phyloP scores from a whole-genome alignment of 2,888 invertebrate genomes.

The Tryphoninae sp. region DNA sequence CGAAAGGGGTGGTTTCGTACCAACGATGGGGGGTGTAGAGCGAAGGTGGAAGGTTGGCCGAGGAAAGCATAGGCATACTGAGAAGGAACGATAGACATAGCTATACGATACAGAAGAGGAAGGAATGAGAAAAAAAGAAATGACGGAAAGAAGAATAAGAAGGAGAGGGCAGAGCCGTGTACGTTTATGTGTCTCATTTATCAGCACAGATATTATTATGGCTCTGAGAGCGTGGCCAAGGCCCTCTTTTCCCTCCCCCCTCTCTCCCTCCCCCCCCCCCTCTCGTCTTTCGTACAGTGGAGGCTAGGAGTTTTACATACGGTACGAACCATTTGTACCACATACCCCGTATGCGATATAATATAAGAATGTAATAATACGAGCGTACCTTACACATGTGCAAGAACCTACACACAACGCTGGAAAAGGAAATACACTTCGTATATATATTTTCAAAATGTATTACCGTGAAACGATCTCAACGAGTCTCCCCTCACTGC shows the following conservation, averaged over 20 bases:
- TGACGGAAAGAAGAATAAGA: slow-evolving; percentile 35
- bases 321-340: slow-evolving; percentile 78
- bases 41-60: slow-evolving; percentile 47
- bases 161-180: slow-evolving; percentile 72
- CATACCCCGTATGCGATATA: slow-evolving; percentile 74
- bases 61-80: slow-evolving; percentile 22
- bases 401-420: not conserved
- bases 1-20: slow-evolving; percentile 59
- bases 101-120: slow-evolving; percentile 9
- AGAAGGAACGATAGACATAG: slow-evolving; percentile 53
- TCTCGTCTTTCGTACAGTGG: slow-evolving; percentile 70
- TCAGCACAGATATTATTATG: slow-evolving; percentile 80
- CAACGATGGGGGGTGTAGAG: slow-evolving; percentile 51
- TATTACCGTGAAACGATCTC: not conserved
- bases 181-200: slow-evolving; percentile 81
- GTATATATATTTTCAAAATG: slow-evolving; percentile 3
- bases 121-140: slow-evolving; percentile 24
- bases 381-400: slow-evolving; percentile 61
- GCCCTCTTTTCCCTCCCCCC: slow-evolving; percentile 36
- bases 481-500: not conserved
- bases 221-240: slow-evolving; percentile 71
- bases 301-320: slow-evolving; percentile 79
- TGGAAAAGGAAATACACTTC: not conserved
- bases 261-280: slow-evolving; percentile 52
- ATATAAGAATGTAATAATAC: slow-evolving; percentile 80